Conservation (phyloP, 2,888 invertebrate species). For the Apotomis betuletana region DNA sequence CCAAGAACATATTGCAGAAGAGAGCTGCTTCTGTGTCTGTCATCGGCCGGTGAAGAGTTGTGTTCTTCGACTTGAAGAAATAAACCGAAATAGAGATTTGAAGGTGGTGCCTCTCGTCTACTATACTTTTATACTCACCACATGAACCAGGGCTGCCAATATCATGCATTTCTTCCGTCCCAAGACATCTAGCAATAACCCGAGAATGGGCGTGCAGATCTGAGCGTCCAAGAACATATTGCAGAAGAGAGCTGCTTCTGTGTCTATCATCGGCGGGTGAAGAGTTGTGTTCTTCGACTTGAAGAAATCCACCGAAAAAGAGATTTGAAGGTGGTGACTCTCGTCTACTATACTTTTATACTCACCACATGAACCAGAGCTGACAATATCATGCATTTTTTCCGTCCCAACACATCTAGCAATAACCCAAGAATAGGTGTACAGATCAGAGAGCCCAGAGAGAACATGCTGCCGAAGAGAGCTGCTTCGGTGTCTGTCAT, state of each 20-base stretch:
- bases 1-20: too few relatives aligned
- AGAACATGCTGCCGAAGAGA: constrained; percentile 48
- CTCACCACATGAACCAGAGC: constrained; percentile 47
- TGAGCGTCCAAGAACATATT: too few relatives aligned
- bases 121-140: constrained; percentile 41
- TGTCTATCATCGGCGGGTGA: constrained; percentile 48
- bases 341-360: neutral
- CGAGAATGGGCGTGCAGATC: constrained; percentile 46
- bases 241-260: constrained; percentile 49
- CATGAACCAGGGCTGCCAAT: constrained; percentile 45
- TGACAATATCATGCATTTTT: constrained; percentile 46
- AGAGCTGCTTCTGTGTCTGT: too few relatives aligned
- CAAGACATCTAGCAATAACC: constrained; percentile 45
- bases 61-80: too few relatives aligned
- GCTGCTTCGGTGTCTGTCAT: constrained; percentile 50
- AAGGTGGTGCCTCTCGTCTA: too few relatives aligned
- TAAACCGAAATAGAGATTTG: too few relatives aligned
- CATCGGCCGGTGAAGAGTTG: too few relatives aligned
- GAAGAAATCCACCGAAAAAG: constrained; percentile 48
- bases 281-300: constrained; percentile 48
- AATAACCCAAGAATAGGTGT: constrained; percentile 47
- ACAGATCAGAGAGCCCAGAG: constrained; percentile 48
- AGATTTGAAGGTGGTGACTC: constrained; percentile 47
- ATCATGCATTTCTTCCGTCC: constrained; percentile 50
- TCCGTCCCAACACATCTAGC: constrained; percentile 49